Percentiles rank a stretch among this genome's conserved stretches.
These are phyloP conservation scores for Papilio helenus DNA, from an alignment of 1,140 invertebrate genomes.

Conservation along the genomic window DNA sequence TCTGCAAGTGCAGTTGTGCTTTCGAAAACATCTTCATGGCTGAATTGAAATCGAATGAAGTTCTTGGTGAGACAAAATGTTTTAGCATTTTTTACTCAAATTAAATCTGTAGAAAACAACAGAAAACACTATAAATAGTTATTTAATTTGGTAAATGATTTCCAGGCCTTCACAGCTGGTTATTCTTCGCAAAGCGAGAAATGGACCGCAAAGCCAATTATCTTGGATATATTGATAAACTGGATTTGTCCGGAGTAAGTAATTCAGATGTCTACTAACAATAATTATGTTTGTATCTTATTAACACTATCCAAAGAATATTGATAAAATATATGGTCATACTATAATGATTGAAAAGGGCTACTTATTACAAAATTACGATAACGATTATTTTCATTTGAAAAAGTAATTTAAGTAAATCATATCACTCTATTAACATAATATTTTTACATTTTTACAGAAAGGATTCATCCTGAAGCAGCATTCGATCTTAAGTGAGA, in stretches of 20 bases:
- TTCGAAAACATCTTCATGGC: constrained; percentile 81
- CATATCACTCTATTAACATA: background rate
- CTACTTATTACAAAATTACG: background rate
- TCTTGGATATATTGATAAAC: constrained; percentile 75
- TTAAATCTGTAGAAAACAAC: background rate
- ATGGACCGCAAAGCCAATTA: constrained; percentile 77
- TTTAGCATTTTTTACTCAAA: background rate
- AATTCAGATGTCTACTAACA: background rate
- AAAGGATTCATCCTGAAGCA: constrained; percentile 79
- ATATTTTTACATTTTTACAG: constrained; percentile 51
- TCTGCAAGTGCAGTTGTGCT: constrained; percentile 79
- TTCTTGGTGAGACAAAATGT: constrained; percentile 61
- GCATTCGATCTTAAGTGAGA: constrained; percentile 73
- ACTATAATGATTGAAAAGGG: background rate
- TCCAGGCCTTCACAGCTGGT: constrained; percentile 76
- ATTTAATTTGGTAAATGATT: background rate
- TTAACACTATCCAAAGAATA: too few relatives aligned
- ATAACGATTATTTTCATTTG: background rate
- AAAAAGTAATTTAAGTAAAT: background rate
- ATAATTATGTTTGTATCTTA: background rate
- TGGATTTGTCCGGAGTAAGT: constrained; percentile 74
- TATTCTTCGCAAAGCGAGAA: constrained; percentile 79
- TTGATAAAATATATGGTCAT: background rate
- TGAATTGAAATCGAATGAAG: constrained; percentile 73
- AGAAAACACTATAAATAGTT: background rate